Conservation (phyloP, 2,888 invertebrate genomes). For the Cosmia pyralina region DNA sequence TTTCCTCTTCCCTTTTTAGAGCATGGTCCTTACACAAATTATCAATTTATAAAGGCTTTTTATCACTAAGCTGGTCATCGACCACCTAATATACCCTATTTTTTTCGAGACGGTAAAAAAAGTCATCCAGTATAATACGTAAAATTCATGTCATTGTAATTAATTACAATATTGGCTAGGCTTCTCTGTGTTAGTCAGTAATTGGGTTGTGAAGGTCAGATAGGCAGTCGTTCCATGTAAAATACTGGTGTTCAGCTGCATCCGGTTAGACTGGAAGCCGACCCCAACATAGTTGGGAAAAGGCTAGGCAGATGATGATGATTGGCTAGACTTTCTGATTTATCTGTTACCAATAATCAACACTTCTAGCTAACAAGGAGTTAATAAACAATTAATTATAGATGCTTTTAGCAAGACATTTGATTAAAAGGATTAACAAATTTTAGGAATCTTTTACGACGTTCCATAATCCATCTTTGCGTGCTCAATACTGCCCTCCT, state of each 20-base stretch:
- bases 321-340: too few relatives aligned
- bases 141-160: conserved; percentile 6
- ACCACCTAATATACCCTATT: too few relatives aligned
- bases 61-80: conserved; percentile 46
- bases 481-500: conserved; percentile 65
- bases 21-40: conserved; percentile 26
- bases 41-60: conserved; percentile 50
- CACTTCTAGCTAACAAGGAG: not conserved
- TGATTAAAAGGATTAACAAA: conserved; percentile 39
- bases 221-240: too few relatives aligned
- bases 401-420: conserved; percentile 20
- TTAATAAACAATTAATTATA: not conserved
- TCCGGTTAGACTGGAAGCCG: too few relatives aligned
- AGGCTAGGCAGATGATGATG: too few relatives aligned
- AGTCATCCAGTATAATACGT: too few relatives aligned
- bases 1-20: conserved; percentile 1
- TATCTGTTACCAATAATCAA: not conserved
- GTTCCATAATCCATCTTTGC: conserved; percentile 73
- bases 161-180: not conserved
- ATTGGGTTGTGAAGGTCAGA: too few relatives aligned
- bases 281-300: too few relatives aligned
- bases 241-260: too few relatives aligned
- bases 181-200: too few relatives aligned
- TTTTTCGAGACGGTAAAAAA: too few relatives aligned
- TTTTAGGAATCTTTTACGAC: conserved; percentile 66